Base-by-base conservation (phyloP, 2,113 vertebrate genomes). In the Rhinolophus sinicus region DNA sequence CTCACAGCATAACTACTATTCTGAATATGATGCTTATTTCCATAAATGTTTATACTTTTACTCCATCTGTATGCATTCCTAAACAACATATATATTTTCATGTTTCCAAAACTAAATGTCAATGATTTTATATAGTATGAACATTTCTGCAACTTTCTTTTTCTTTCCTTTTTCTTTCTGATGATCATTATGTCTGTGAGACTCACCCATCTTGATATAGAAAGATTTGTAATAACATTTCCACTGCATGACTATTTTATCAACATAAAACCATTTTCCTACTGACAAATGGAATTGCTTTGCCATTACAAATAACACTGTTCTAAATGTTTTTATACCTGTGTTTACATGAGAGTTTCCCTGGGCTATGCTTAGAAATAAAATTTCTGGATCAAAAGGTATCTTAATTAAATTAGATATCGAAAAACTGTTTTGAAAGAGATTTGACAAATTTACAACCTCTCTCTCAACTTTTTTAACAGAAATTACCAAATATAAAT, bases 341-440 rank as follows among this genome's bases (percentile, higher is more conserved):
- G n/a, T 69, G 38, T 54, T 78, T 60, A 75, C 33, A 38, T 22
- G 5, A 88, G 9, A 82, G 8, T 62, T 90, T 88, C 52, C 58
- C 8, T 38, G 33, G 13, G 54, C 8, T 84, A 44, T 2, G 6
- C 12, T 35, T 72, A 82, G 22, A 92, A 78, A 24, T 67, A 16
- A 93, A 35, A 78, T 47, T 93, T 87, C 70, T 85, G 33, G n/a
- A 38, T 76, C 30, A 83, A 83, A 87, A 30, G 2, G 33, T 44
- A 92, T 14, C 90, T 95, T 56, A 94, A 84, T 38, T 40, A 80
- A 73, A 88, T 5, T 58, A 94, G 28, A 94, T 65, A 81, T 10
- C 40, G 1, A 90, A 94, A 72, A 88, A 62, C 19, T 83, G 13
- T 81, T 91, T 77, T 54, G 22, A 70, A 88, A 84, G 13, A 75